Base-by-base conservation (phyloP, 2,797 vertebrate species). In the Poeciliopsis infans region DNA sequence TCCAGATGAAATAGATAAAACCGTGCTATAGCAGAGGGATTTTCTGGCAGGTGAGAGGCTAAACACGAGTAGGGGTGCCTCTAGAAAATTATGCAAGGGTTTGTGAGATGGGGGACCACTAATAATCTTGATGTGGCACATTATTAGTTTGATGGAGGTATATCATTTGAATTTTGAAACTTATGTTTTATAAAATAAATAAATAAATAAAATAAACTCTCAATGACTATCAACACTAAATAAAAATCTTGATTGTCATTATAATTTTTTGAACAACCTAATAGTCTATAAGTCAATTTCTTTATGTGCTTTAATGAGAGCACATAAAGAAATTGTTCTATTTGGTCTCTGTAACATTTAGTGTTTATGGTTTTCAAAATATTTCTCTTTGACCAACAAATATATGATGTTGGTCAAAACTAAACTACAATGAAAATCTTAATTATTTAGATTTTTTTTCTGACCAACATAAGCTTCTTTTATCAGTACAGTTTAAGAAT, bases 1-100 rank as follows among this genome's bases (percentile, higher is more conserved):
- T 90, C 86, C 86, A 88, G 75, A 83, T 80, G 86, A 57, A 84
- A 88, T 82, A 89, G 78, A 91, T 85, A 85, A 82, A 89, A 85
- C 66, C 55, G 49, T 70, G 72, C 85, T 41, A 57, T 10, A 49
- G 61, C 64, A 71, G 57, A 55, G 79, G 53, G 64, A 74, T 72
- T 72, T 72, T 79, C 79, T 15, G 68, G 39, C 80, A 81, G 82
- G 85, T 69, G 74, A 88, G 25, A 41, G 74, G 71, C 43, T 55
- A 68, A 87, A 85, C 78, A 81, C 80, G 78, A 79, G 33, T 68
- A 46, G 55, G 57, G 49, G 71, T 5, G 31, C 46, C 47, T 74
- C 69, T 3, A 23, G 59, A 46, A 41, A 36, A 28, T 72, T 20
- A 49, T 47, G 45, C 20, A 51, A 69, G 23, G 39, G 39, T 43